Percentiles rank a stretch among this genome's conserved stretches.
Evolutionary conservation across 2,888 invertebrate genomes (phyloP).

Genomic region (Tetragonisca angustula): DNA sequence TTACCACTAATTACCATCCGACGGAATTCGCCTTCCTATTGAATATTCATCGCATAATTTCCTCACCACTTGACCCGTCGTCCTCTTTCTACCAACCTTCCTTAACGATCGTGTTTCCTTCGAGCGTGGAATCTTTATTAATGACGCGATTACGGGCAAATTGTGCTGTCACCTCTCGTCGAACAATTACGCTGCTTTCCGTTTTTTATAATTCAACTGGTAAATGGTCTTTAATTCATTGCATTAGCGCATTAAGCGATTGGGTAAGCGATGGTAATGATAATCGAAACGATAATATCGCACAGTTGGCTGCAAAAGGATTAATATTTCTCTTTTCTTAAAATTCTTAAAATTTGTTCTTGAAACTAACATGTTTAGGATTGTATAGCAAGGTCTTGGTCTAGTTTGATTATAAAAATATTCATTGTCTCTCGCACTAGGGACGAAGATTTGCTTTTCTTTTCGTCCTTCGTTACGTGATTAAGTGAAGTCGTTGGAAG

Average conservation of each 20-base stretch:
- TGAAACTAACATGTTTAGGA: too few species aligned
- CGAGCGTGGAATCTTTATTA: conserved; percentile 19
- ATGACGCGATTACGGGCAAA: not conserved
- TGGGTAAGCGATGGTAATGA: too few species aligned
- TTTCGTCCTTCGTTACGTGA: not conserved
- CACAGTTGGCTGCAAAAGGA: too few species aligned
- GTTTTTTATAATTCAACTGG: not conserved
- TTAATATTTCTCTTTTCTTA: too few species aligned
- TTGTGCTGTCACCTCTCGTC: not conserved
- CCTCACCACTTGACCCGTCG: conserved; percentile 35
- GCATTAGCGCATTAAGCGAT: too few species aligned
- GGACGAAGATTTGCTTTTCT: not conserved
- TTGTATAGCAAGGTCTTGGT: not conserved
- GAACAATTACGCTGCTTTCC: not conserved
- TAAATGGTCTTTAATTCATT: not conserved
- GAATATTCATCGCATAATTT: conserved; percentile 56
- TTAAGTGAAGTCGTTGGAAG: not conserved
- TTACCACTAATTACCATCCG: conserved; percentile 48
- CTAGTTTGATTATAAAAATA: not conserved
- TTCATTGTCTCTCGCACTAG: not conserved
- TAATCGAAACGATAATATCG: too few species aligned
- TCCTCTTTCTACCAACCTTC: conserved; percentile 24
- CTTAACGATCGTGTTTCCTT: conserved; percentile 10
- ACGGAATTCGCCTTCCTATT: conserved; percentile 26
- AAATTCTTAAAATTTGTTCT: too few species aligned